Evolutionary conservation across 2,113 vertebrate species (phyloP), one percentile per base, ranked within the genome.

Genomic region (Zosterops pallidus): DNA sequence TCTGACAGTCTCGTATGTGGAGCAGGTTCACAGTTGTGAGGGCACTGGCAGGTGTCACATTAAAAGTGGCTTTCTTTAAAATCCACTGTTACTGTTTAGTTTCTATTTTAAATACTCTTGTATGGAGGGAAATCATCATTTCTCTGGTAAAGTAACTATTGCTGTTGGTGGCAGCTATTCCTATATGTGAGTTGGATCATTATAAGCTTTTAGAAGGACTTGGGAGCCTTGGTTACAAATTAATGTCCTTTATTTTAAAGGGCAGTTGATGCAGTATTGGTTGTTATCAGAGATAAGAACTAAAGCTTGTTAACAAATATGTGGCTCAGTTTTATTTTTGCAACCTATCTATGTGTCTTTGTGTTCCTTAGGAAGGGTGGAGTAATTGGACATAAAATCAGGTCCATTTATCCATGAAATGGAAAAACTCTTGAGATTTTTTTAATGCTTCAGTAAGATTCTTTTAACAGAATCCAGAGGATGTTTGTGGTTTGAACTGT

Each of bases 251-350:
- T 76, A 26, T 55, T 74, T 37, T 74, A 33, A 85, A 77, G 15
- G 37, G 25, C 37, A 26, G 3, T 3, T 2, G 4, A 3, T 28
- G 6, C 4, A 9, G 3, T 21, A 2, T 23, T 53, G n/a, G 11
- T 56, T 71, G 16, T 76, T 88, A 53, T 1, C 25, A 37, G 22
- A 53, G 19, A 14, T 70, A 64, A 70, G 47, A 80, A 19, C 39
- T 59, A 56, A 46, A 90, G 46, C 14, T 31, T 53, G 3, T 49
- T 74, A 57, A 64, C 19, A 60, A 78, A 44, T 42, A 13, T 1
- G 8, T 60, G 28, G 18, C 15, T 14, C 1, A 2, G 6, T 84
- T 90, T 52, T 52, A 16, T 49, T 80, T 93, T 84, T 78, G 12
- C 19, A 18, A 6, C 26, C 1, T 19, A 29, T 12, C 49, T 85